These are phyloP conservation scores for Volucella inanis DNA, from an alignment of 2,888 invertebrate species.

Conservation along the genomic window DNA sequence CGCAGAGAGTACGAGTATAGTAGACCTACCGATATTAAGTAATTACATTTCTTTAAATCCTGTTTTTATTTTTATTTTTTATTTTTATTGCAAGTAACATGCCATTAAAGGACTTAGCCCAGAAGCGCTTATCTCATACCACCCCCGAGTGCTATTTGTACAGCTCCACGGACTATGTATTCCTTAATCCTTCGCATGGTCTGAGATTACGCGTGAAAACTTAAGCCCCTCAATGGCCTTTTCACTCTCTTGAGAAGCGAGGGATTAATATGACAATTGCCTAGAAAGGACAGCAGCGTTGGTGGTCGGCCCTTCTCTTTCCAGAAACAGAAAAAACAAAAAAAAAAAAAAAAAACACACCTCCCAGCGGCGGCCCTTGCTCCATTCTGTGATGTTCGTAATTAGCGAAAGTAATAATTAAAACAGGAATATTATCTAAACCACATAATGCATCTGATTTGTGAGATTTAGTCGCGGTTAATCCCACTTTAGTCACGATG, in stretches of 20 bases:
- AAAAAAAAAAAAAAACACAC: too few relatives aligned
- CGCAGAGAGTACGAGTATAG: conserved; percentile 13
- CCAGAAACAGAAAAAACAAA: too few relatives aligned
- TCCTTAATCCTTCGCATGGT: conserved; percentile 63
- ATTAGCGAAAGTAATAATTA: conserved; percentile 72
- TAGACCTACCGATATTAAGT: conserved; percentile 39
- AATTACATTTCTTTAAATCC: conserved; percentile 41
- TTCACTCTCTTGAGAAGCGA: conserved; percentile 27
- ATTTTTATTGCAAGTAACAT: conserved; percentile 47
- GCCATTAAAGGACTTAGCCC: conserved; percentile 57
- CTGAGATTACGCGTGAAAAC: conserved; percentile 70
- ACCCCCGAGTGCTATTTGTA: conserved; percentile 22
- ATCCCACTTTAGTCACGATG: conserved; percentile 49
- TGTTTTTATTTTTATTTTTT: background rate
- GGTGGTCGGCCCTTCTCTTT: conserved; percentile 29
- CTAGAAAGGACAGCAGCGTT: conserved; percentile 23
- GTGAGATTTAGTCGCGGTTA: conserved; percentile 62
- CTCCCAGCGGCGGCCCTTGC: background rate
- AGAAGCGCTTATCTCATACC: conserved; percentile 43
- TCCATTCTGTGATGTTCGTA: conserved; percentile 28
- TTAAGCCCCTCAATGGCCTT: conserved; percentile 67
- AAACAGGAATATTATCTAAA: conserved; percentile 68
- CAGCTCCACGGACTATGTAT: conserved; percentile 27
- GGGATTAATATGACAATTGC: conserved; percentile 65
- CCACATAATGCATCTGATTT: conserved; percentile 67